Conservation (phyloP, 2,113 vertebrate genomes). For the Chloebia gouldiae region DNA sequence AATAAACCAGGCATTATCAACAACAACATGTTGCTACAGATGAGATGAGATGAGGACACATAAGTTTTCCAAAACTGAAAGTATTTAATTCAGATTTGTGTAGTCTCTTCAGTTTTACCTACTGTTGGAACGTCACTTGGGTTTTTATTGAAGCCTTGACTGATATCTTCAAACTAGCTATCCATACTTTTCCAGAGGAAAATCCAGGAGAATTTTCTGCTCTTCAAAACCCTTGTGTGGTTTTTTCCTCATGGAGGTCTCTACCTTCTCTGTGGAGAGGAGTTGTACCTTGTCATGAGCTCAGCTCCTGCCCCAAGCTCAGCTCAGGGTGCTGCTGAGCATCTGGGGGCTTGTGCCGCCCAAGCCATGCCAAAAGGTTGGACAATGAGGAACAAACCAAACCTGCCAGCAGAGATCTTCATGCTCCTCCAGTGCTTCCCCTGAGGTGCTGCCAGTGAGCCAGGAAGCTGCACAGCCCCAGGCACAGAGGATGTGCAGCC, state of each 20-base stretch:
- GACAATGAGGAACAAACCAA: neutral
- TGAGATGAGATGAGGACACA: neutral
- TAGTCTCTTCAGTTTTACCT: neutral
- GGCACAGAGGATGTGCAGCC: rapidly evolving
- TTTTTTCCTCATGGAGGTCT: neutral
- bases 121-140: neutral
- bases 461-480: neutral
- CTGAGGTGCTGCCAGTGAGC: neutral
- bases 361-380: rapidly evolving
- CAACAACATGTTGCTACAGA: neutral
- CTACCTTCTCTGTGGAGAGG: neutral
- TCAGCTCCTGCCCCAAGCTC: neutral
- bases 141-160: neutral
- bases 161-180: neutral
- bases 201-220: neutral
- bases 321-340: neutral
- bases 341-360: rapidly evolving
- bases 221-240: neutral
- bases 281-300: rapidly evolving
- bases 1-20: neutral
- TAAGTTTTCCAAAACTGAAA: neutral
- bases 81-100: neutral
- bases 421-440: rapidly evolving
- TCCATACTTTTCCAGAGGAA: neutral
- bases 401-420: neutral